These are phyloP conservation scores for Shargacucullia verbasci DNA, from an alignment of 2,888 invertebrate genomes.

Conservation along the genomic window DNA sequence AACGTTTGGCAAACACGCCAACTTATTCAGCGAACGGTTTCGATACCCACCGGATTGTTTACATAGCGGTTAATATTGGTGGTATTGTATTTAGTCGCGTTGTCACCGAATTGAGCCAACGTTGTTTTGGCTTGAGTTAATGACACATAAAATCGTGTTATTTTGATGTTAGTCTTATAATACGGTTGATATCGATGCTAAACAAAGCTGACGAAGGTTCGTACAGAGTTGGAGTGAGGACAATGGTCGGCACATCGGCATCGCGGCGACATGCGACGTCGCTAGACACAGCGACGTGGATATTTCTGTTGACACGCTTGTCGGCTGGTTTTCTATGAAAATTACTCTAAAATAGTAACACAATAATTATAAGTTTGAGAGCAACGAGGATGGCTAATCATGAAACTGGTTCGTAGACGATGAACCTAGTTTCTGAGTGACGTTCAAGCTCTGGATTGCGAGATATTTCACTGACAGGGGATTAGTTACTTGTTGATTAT, in stretches of 20 bases:
- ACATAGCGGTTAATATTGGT: constrained; percentile 59
- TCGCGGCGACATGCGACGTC: constrained; percentile 6
- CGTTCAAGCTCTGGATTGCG: constrained; percentile 20
- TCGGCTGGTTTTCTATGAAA: constrained; percentile 53
- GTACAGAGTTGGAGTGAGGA: constrained; percentile 55
- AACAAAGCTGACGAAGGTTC: constrained; percentile 63
- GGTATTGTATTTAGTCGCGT: constrained; percentile 65
- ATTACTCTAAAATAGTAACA: constrained; percentile 50
- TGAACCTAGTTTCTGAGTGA: constrained; percentile 41
- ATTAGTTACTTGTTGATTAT: constrained; percentile 16
- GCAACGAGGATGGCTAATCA: constrained; percentile 45
- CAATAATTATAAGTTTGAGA: constrained; percentile 48
- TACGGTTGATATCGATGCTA: constrained; percentile 58
- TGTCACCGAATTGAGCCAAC: constrained; percentile 54
- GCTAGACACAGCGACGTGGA: constrained; percentile 40
- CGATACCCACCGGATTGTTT: constrained; percentile 65
- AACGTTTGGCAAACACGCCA: constrained; percentile 68
- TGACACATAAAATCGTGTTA: constrained; percentile 71
- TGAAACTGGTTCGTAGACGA: constrained; percentile 43
- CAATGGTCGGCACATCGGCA: constrained; percentile 31
- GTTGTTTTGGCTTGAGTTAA: constrained; percentile 62
- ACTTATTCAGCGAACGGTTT: constrained; percentile 61
- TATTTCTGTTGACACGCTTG: constrained; percentile 61
- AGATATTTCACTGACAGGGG: constrained; percentile 28
- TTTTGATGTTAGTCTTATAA: constrained; percentile 70